Conservation (phyloP, 2,888 invertebrate species). For the Xestoiulus laeticollis region DNA sequence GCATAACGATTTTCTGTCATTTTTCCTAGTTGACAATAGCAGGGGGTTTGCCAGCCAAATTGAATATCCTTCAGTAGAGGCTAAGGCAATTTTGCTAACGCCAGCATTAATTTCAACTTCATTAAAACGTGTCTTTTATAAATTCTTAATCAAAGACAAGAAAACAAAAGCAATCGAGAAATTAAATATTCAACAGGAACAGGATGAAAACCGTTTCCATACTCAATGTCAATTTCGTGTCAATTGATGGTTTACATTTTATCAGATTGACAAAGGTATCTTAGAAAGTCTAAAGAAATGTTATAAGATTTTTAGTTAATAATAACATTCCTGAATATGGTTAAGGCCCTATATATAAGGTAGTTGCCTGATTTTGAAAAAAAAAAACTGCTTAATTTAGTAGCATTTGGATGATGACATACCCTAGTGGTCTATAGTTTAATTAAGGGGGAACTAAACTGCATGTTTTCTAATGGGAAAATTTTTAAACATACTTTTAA, state of each 20-base stretch:
- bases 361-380: no score
- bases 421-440: no score
- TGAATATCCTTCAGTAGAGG: not conserved
- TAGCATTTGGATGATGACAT: no score
- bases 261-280: no score
- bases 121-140: not conserved
- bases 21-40: not conserved
- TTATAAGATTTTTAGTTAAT: no score
- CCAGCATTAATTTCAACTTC: not conserved
- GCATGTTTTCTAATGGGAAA: no score
- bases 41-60: not conserved
- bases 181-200: not conserved
- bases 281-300: no score
- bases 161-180: not conserved
- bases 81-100: not conserved
- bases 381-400: no score
- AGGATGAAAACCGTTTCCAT: not conserved
- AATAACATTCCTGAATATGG: no score
- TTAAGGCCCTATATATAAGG: no score
- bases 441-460: no score
- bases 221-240: not conserved
- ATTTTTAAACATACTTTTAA: no score
- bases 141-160: not conserved
- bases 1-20: constrained; percentile 29
- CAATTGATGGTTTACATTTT: not conserved